A percentile compares a stretch with the other conserved stretches of the same genome.
phyloP scores from a whole-genome alignment of 1,140 invertebrate species.

The Zaprionus camerounensis region DNA sequence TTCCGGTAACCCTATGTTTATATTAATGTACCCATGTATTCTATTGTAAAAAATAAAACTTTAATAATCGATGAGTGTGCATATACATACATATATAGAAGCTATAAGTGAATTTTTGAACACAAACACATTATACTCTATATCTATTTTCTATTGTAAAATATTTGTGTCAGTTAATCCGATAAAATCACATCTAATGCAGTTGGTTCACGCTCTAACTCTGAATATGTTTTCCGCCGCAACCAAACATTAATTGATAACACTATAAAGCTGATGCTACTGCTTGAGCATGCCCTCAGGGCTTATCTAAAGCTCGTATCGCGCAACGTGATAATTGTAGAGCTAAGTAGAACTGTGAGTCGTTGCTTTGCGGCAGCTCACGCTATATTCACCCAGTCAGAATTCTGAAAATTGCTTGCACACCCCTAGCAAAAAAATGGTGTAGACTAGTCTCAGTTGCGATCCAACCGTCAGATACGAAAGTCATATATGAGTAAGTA shows the following conservation, averaged over 20 bases:
- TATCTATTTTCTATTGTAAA: slow-evolving; percentile 8
- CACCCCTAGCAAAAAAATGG: slow-evolving; percentile 14
- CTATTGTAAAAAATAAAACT: too few species aligned
- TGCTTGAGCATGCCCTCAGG: slow-evolving; percentile 13
- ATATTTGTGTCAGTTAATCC: slow-evolving; percentile 20
- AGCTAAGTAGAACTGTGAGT: slow-evolving; percentile 25
- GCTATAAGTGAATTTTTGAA: too few species aligned
- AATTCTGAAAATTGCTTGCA: slow-evolving; percentile 9
- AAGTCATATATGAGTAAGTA: slow-evolving; percentile 17
- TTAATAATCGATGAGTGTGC: too few species aligned
- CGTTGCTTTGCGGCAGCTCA: neutral
- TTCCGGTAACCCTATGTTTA: too few species aligned
- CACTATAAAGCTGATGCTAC: slow-evolving; percentile 25
- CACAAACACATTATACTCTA: neutral
- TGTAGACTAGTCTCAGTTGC: slow-evolving; percentile 21
- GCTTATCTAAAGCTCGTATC: slow-evolving; percentile 46
- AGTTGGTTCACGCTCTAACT: slow-evolving; percentile 12
- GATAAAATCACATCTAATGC: slow-evolving; percentile 6
- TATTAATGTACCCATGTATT: too few species aligned
- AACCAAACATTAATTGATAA: slow-evolving; percentile 48
- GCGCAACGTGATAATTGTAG: slow-evolving; percentile 49
- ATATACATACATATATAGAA: too few species aligned
- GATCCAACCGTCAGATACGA: slow-evolving; percentile 26
- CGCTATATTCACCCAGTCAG: slow-evolving; percentile 42
- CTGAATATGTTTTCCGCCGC: slow-evolving; percentile 48